Evolutionary conservation across 2,888 invertebrate species (phyloP).

Genomic region (Brachyptera risi): DNA sequence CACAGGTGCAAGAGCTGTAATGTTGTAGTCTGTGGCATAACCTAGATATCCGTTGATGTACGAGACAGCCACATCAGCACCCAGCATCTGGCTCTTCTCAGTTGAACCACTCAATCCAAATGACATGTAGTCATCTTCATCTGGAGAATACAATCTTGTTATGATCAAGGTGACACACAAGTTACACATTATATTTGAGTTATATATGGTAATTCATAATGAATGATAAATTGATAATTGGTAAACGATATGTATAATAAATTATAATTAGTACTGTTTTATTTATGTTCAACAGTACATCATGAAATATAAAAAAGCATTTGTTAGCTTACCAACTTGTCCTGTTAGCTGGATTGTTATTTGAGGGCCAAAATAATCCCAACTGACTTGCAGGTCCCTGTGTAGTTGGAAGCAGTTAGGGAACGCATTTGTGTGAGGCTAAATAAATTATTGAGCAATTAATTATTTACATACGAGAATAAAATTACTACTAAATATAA

Average conservation of each 20-base stretch:
- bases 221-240: background rate
- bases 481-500: too few species aligned
- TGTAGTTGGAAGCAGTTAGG: slow-evolving; percentile 86
- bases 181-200: background rate
- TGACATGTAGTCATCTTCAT: slow-evolving; percentile 76
- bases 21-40: slow-evolving; percentile 76
- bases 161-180: background rate
- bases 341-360: slow-evolving; percentile 81
- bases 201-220: background rate
- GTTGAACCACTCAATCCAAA: slow-evolving; percentile 81
- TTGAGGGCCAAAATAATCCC: slow-evolving; percentile 88
- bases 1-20: slow-evolving; percentile 77
- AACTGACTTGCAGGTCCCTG: slow-evolving; percentile 75
- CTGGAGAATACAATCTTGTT: slow-evolving; percentile 32
- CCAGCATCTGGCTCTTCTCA: slow-evolving; percentile 71
- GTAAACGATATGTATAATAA: background rate
- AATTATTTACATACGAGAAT: too few species aligned
- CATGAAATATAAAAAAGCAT: background rate
- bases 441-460: too few species aligned
- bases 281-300: background rate
- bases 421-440: slow-evolving; percentile 59
- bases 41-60: slow-evolving; percentile 69
- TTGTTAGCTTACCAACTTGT: slow-evolving; percentile 52
- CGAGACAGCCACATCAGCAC: slow-evolving; percentile 77
- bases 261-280: background rate